Evolutionary conservation across 2,888 invertebrate species (phyloP).

Genomic region (Orthosia gothica): DNA sequence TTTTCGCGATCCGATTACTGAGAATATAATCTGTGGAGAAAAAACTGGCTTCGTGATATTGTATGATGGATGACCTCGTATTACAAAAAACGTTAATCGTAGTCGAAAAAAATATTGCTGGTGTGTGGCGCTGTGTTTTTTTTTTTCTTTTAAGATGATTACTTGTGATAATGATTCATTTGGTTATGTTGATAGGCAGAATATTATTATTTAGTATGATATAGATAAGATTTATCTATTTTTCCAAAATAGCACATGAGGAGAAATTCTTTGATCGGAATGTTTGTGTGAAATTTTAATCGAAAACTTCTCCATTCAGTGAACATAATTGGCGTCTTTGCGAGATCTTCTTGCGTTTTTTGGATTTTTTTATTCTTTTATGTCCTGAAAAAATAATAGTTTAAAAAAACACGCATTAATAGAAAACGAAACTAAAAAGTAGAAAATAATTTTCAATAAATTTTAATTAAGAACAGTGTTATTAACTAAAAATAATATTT

Average conservation of each 20-base stretch:
- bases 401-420: too few species aligned
- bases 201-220: neutral
- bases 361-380: too few species aligned
- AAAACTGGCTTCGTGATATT: slow-evolving; percentile 46
- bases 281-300: too few species aligned
- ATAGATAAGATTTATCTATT: too few species aligned
- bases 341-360: neutral
- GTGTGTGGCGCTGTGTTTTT: neutral
- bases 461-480: too few species aligned
- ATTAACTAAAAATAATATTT: too few species aligned
- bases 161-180: neutral
- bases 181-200: neutral
- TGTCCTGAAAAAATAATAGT: too few species aligned
- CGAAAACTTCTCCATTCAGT: too few species aligned
- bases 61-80: slow-evolving; percentile 47
- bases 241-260: too few species aligned
- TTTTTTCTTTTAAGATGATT: neutral
- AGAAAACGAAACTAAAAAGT: too few species aligned
- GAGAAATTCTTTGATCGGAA: too few species aligned
- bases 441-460: too few species aligned
- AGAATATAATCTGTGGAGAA: slow-evolving; percentile 47
- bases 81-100: slow-evolving; percentile 28
- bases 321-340: neutral
- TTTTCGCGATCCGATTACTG: slow-evolving; percentile 58
- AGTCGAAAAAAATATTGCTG: slow-evolving; percentile 21